Base-by-base conservation (phyloP, 2,888 invertebrate species). In the Ochropleura plecta region DNA sequence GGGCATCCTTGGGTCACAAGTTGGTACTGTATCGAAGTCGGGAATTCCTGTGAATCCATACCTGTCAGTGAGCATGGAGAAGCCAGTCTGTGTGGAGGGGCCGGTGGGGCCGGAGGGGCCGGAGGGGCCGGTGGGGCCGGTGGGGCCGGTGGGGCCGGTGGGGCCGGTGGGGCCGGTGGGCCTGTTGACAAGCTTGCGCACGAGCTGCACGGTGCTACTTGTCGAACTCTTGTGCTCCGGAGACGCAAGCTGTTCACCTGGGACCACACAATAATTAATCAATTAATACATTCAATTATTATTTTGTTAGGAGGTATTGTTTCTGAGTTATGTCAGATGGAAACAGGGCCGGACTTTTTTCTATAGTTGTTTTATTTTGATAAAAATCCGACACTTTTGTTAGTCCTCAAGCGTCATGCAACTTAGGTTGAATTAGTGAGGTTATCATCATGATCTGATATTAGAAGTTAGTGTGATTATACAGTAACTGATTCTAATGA, bases 171-270 rank as follows among this genome's bases (percentile, higher is more conserved):
- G 30, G 30, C 30, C 30, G 30, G 30, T 3, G 30, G 30, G 95
- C 8, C 95, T 86, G 90, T 96, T 96, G 82, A 96, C 85, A 30
- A 96, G 90, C 84, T 96, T 96, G 89, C 91, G 91, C 20, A 93
- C 94, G 76, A 96, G 82, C 83, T 93, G 93, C 49, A 96, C 86
- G 0, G 92, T 87, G 0, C 88, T 76, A 1, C 78, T 62, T 0
- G 88, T 84, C 0, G 92, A 81, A 1, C 91, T 89, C 87, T 96
- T 96, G 85, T 95, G 94, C 1, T 96, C 96, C 0, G 95, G 95
- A 0, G 96, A 96, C 5, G 93, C 89, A 0, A 93, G 84, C 68
- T 93, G 93, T 60, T 95, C 96, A 57, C 90, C 95, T 95, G 79
- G 0, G 8, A 67, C 49, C 60, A 60, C 14, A 73, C 0, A 18